Conservation (phyloP, 2,113 vertebrate species). For the Buteo buteo region DNA sequence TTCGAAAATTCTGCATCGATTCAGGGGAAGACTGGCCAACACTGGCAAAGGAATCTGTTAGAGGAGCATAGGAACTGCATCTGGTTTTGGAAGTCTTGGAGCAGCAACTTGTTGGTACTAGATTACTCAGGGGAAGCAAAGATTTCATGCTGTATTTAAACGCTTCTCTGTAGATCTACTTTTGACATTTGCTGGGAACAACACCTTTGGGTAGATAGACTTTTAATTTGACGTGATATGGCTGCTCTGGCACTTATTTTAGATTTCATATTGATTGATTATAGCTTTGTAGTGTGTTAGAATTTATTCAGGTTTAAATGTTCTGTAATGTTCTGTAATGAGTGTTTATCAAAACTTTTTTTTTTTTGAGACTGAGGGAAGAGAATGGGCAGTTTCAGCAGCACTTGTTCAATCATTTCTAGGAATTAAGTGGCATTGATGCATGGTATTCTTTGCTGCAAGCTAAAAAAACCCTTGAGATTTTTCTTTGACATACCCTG, state of each 20-base stretch:
- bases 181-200: not conserved
- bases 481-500: not conserved
- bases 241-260: not conserved
- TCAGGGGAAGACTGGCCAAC: not conserved
- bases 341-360: not conserved
- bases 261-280: not conserved
- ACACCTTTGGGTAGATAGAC: not conserved
- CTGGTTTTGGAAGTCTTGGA: not conserved
- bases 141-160: not conserved
- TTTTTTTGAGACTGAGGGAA: not conserved
- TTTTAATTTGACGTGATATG: not conserved
- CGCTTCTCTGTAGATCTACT: not conserved
- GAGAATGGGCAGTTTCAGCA: not conserved
- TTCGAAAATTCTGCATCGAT: not conserved
- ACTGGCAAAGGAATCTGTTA: not conserved
- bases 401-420: not conserved
- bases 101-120: not conserved
- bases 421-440: not conserved
- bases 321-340: not conserved
- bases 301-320: not conserved
- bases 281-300: not conserved
- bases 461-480: not conserved
- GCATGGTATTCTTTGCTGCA: not conserved
- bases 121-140: not conserved
- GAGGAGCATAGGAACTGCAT: not conserved